These are phyloP conservation scores for Zaprionus davidi DNA, from an alignment of 1,140 invertebrate species.

Conservation along the genomic window DNA sequence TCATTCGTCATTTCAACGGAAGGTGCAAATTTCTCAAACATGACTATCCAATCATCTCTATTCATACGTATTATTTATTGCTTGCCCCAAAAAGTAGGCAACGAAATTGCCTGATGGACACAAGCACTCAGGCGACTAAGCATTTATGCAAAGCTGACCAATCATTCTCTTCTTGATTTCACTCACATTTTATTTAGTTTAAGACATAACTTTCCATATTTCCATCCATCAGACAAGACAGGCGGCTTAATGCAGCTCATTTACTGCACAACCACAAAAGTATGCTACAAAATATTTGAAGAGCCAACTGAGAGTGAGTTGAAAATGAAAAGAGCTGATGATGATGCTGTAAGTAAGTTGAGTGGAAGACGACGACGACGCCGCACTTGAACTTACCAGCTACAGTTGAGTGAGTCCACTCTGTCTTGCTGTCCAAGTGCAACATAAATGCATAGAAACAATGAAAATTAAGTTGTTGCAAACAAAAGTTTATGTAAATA, in stretches of 20 bases:
- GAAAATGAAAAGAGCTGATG: slow-evolving; percentile 48
- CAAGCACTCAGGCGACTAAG: not conserved
- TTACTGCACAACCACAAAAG: slow-evolving; percentile 37
- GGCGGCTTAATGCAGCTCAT: slow-evolving; percentile 1
- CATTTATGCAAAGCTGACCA: not conserved
- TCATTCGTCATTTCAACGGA: not conserved
- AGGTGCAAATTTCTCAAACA: not conserved
- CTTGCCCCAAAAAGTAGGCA: not conserved
- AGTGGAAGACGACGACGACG: slow-evolving; percentile 49
- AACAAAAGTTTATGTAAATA: slow-evolving; percentile 54
- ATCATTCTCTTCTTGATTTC: not conserved
- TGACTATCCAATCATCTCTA: not conserved
- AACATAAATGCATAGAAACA: slow-evolving; percentile 80
- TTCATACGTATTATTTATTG: slow-evolving; percentile 4
- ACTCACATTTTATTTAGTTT: not conserved
- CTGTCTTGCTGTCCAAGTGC: slow-evolving; percentile 54
- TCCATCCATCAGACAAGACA: not conserved
- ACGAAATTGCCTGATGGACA: not conserved
- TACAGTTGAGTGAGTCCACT: slow-evolving; percentile 48
- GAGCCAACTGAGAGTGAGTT: slow-evolving; percentile 26
- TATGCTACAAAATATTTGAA: slow-evolving; percentile 35
- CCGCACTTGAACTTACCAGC: slow-evolving; percentile 73
- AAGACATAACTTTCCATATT: not conserved
- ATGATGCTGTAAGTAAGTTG: slow-evolving; percentile 44
- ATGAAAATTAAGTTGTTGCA: slow-evolving; percentile 75